Percentiles rank a stretch among this genome's conserved stretches.
These are phyloP conservation scores for Stenurella melanura DNA, from an alignment of 2,888 invertebrate genomes.

Conservation along the genomic window DNA sequence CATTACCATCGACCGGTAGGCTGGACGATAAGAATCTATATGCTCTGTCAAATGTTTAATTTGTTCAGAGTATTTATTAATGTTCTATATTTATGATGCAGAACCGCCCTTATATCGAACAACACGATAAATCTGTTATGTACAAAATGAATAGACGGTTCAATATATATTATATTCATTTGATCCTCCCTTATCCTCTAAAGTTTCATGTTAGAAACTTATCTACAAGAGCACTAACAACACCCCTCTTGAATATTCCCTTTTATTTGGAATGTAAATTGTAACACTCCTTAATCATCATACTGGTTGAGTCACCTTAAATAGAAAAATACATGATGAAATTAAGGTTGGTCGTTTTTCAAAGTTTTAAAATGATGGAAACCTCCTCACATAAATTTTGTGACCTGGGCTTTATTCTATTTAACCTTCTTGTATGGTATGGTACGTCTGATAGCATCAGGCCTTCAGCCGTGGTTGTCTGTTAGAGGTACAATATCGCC, in stretches of 20 bases:
- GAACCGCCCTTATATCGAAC: constrained; percentile 64
- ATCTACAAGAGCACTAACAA: constrained; percentile 24
- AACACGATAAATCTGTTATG: constrained; percentile 62
- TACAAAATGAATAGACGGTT: constrained; percentile 45
- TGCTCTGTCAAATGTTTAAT: constrained; percentile 70
- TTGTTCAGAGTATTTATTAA: constrained; percentile 70
- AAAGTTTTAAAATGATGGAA: no score
- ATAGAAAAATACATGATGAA: no score
- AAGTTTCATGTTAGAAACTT: constrained; percentile 22
- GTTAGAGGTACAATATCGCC: no score
- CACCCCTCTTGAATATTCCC: constrained; percentile 32
- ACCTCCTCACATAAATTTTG: no score
- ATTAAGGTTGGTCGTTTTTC: no score
- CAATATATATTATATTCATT: constrained; percentile 34
- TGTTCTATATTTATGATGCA: constrained; percentile 67
- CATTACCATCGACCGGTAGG: constrained; percentile 66
- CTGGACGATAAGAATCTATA: constrained; percentile 68
- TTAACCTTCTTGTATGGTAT: no score
- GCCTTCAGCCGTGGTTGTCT: no score
- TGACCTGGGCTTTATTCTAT: no score
- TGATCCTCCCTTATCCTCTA: constrained; percentile 43
- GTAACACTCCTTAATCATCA: constrained; percentile 1
- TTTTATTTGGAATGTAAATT: constrained; percentile 19
- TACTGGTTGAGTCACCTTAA: not conserved
- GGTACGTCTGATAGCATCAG: no score